Evolutionary conservation across 2,797 vertebrate genomes (phyloP), one percentile per base, ranked within the genome.

Genomic region (Peromyscus aztecus): DNA sequence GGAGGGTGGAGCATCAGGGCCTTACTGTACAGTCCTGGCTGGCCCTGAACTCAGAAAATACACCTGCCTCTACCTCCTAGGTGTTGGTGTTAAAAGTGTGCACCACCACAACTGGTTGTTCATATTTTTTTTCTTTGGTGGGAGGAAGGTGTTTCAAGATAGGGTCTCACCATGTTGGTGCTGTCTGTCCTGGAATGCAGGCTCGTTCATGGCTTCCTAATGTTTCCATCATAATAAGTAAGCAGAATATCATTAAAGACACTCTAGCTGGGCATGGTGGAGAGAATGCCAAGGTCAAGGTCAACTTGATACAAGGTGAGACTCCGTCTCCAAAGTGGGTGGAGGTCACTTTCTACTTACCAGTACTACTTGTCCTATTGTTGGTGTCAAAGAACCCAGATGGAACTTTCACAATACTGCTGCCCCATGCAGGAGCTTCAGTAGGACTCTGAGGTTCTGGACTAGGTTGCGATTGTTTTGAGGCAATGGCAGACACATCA

Each of bases 391-490:
- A 99, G 98, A 99, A 99, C 21, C 99, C 99, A 19, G 99, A 99
- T 1, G 99, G 99, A 94, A 99, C 98, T 98, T 99, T 99, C 71
- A 99, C 99, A 85, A 99, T 99, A 97, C 99, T 99, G 95, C 99
- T 98, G 69, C 98, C 98, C 91, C 98, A 98, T 0, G 97, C 46
- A 34, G 89, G 98, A 2, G 95, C 87, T 5, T 99, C 99, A 40
- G 98, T 90, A 29, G 98, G 98, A 95, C 98, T 98, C 0, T 82
- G 96, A 80, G 98, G 96, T 92, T 99, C 99, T 8, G 95, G 94
- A 87, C 98, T 98, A 40, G 98, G 98, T 34, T 98, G 98, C 0
- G 98, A 98, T 31, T 98, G 98, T 46, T 99, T 99, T 98, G 99
- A 99, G 61, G 98, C 98, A 46, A 98, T 98, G 91, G 98, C 98